phyloP scores from a whole-genome alignment of 2,797 vertebrate genomes.

The Rhabdophis nuchalis region DNA sequence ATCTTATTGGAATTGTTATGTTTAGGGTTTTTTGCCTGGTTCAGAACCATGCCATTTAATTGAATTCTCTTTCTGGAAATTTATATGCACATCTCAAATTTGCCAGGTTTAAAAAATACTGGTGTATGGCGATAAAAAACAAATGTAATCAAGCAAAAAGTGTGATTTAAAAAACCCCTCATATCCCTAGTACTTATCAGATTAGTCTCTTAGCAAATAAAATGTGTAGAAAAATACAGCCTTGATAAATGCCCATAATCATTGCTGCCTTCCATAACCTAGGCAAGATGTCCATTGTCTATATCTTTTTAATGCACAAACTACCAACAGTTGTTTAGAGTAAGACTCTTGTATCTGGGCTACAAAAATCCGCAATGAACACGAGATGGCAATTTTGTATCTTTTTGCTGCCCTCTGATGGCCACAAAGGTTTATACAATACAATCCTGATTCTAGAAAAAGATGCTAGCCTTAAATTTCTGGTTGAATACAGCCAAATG shows the following conservation, averaged over 20 bases:
- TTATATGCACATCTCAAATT: neutral
- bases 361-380: neutral
- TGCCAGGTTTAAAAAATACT: neutral
- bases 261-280: neutral
- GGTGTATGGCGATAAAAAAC: neutral
- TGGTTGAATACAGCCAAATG: neutral
- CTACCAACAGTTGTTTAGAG: neutral
- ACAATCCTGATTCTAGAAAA: neutral
- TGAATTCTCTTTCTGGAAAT: neutral
- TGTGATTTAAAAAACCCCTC: neutral
- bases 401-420: neutral
- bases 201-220: neutral
- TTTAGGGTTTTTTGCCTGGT: neutral
- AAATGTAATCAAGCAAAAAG: neutral
- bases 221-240: neutral
- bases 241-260: neutral
- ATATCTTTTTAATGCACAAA: neutral
- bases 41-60: neutral
- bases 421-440: neutral
- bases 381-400: neutral
- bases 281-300: neutral
- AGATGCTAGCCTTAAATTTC: neutral
- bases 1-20: neutral
- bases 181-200: neutral
- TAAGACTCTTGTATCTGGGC: neutral